Evolutionary conservation across 2,113 vertebrate species (phyloP).

Genomic region (Psophia crepitans): DNA sequence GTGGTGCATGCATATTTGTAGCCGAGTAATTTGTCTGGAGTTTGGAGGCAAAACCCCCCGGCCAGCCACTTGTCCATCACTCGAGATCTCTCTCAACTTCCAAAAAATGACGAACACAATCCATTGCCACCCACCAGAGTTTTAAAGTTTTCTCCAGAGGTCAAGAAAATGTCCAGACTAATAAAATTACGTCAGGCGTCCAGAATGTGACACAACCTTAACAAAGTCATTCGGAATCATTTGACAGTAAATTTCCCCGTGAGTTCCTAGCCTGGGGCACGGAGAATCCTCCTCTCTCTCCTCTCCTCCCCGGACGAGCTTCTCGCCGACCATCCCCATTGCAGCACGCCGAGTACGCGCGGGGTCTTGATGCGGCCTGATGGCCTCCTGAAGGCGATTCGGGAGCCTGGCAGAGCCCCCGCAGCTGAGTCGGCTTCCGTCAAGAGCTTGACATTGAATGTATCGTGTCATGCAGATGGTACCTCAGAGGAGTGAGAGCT

Average conservation of each 20-base stretch:
- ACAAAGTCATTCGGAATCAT: conserved; percentile 79
- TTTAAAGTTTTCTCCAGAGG: conserved; percentile 67
- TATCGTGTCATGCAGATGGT: conserved; percentile 79
- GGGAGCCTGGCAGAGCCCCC: conserved; percentile 62
- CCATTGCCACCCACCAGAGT: conserved; percentile 38
- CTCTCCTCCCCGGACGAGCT: conserved; percentile 39
- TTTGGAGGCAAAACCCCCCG: not conserved
- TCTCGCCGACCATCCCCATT: conserved; percentile 60
- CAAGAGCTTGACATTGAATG: conserved; percentile 82
- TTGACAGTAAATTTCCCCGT: conserved; percentile 76
- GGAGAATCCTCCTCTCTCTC: conserved; percentile 60
- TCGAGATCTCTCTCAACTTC: not conserved
- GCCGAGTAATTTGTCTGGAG: not conserved
- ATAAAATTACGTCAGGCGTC: conserved; percentile 76
- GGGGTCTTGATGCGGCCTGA: conserved; percentile 63
- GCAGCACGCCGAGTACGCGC: not conserved
- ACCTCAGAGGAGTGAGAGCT: conserved; percentile 79
- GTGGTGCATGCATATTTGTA: not conserved
- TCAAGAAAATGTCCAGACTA: conserved; percentile 71
- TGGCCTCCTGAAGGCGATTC: conserved; percentile 80
- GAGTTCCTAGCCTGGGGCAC: conserved; percentile 71
- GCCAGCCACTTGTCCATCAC: not conserved
- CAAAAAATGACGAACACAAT: not conserved
- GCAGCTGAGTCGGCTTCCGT: conserved; percentile 78
- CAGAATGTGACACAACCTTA: conserved; percentile 76